A percentile compares a stretch with the other conserved stretches of the same genome.
Conservation (phyloP, 2,797 vertebrate species). For the Tinamus major region DNA sequence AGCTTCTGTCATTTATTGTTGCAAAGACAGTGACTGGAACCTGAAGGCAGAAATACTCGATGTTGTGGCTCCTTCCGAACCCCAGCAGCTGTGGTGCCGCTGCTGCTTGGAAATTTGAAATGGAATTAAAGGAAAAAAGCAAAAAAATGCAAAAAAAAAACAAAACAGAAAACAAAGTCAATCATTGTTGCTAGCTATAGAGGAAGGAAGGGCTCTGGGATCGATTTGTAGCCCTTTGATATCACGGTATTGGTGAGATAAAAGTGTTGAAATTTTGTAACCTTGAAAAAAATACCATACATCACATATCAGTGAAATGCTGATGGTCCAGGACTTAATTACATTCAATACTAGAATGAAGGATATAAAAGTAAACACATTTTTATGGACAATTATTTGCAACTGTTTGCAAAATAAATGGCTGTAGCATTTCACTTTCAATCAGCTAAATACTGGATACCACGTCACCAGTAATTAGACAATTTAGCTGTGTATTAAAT, state of each 20-base stretch:
- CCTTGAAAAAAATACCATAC: background rate
- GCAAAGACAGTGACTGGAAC: conserved; percentile 55
- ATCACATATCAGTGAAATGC: background rate
- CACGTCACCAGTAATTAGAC: conserved; percentile 36
- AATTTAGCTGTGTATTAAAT: conserved; percentile 29
- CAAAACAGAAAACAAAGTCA: background rate
- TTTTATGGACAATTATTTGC: conserved; percentile 32
- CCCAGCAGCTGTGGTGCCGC: conserved; percentile 37
- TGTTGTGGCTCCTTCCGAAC: conserved; percentile 10
- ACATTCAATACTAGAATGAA: background rate
- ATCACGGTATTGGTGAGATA: background rate
- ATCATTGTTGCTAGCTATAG: background rate
- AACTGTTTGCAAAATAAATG: conserved; percentile 16
- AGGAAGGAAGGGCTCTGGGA: background rate
- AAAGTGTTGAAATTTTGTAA: background rate
- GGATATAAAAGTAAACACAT: background rate
- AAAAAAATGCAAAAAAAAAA: background rate
- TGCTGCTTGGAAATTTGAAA: background rate
- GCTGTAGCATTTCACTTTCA: background rate
- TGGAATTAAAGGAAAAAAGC: background rate
- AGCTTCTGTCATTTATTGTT: conserved; percentile 44
- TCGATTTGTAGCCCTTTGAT: background rate
- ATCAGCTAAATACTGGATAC: background rate
- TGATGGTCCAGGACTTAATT: background rate
- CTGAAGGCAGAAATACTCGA: conserved; percentile 37